A percentile compares a stretch with the other conserved stretches of the same genome.
These are phyloP conservation scores for Drosophila santomea DNA, from an alignment of 1,140 invertebrate species.

Conservation along the genomic window DNA sequence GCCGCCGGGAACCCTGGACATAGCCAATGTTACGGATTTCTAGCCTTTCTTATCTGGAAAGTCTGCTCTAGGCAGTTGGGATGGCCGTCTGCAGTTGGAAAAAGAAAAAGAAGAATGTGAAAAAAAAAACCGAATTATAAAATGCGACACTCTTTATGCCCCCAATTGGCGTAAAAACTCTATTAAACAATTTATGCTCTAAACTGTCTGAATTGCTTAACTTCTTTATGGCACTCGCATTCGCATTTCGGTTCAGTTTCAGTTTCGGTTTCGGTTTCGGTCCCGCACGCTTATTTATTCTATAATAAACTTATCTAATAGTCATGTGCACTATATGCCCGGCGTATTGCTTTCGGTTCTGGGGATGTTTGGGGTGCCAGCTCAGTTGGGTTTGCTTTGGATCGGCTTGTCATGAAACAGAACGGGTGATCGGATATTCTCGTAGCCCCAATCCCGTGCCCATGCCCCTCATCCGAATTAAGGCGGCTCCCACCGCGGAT, in stretches of 20 bases:
- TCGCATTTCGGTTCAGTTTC: background rate
- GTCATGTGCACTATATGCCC: conserved; percentile 54
- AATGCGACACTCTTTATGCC: conserved; percentile 51
- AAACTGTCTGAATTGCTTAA: conserved; percentile 72
- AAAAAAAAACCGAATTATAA: conserved; percentile 25
- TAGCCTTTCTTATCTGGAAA: conserved; percentile 10
- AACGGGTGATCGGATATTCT: conserved; percentile 26
- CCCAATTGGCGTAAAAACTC: conserved; percentile 61
- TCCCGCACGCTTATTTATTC: conserved; percentile 63
- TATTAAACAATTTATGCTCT: conserved; percentile 78
- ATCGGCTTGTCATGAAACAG: conserved; percentile 27
- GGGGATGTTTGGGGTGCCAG: conserved; percentile 14
- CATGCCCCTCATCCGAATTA: conserved; percentile 7
- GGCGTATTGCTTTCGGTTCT: conserved; percentile 11
- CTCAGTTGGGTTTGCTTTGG: background rate
- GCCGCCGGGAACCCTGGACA: conserved; percentile 21
- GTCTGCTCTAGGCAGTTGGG: background rate
- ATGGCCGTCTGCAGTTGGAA: conserved; percentile 6
- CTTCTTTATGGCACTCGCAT: conserved; percentile 64
- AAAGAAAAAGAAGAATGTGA: background rate
- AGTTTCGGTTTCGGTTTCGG: conserved; percentile 9
- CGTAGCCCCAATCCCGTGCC: background rate
- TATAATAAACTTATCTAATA: conserved; percentile 78
- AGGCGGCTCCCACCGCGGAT: background rate
- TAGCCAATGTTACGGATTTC: conserved; percentile 11